Evolutionary conservation across 2,888 invertebrate species (phyloP), one percentile per base, ranked within the genome.

Genomic region (Agrochola circellaris): DNA sequence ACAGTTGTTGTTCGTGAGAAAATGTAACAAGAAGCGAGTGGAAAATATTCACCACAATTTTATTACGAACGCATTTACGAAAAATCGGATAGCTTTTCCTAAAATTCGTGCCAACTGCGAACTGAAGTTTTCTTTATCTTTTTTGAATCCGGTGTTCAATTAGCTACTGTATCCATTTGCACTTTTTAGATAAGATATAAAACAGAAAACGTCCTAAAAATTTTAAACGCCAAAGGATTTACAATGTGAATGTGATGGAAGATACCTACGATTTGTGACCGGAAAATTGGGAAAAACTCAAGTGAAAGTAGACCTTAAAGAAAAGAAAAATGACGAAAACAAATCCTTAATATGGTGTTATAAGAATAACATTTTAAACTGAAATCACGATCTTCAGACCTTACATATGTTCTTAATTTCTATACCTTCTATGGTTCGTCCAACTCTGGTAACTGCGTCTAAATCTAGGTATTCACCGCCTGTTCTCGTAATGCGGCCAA

Each of bases 401-500:
- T 42, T 4, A 20, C 20, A 11, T 17, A n/a, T 3, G 26, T 56
- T 77, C 15, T 56, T 38, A 60, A 15, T 42, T 8, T 76, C 45
- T 54, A 11, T 6, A 67, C 5, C 11, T 34, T 38, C 8, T 56
- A 42, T 58, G n/a, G 62, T 77, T 82, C 20, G 42, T 75, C 38
- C 17, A 60, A 65, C 15, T 54, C 67, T 54, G 65, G 48, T 30
- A 51, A 51, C 17, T 38, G 58, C 51, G 7, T 26, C 26, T 67
- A 38, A 76, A 77, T 77, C 66, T 86, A 84, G 74, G 58, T 84
- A 77, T 79, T 79, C 75, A 69, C 42, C 20, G 13, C 62, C 62
- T 70, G 75, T 86, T 70, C 69, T 84, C 71, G 56, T 66, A 71
- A 71, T 65, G 74, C 82, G 77, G 77, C 73, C 79, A 85, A 81